Evolutionary conservation across 2,113 vertebrate species (phyloP).

Genomic region (Oxyruncus cristatus): DNA sequence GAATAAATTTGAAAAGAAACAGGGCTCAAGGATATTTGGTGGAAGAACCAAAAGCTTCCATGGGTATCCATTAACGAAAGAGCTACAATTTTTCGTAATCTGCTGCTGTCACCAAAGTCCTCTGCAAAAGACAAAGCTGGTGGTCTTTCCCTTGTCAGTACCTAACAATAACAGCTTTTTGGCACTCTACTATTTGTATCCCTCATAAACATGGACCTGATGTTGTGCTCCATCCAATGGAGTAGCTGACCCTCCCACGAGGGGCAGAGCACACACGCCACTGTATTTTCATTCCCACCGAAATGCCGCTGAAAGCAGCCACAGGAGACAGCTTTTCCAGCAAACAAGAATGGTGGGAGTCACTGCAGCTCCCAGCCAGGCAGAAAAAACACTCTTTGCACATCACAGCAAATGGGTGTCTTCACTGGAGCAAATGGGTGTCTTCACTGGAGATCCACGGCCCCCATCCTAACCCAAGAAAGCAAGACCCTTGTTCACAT

Average conservation of each 20-base stretch:
- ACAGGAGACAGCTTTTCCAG: not conserved
- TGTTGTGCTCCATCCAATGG: not conserved
- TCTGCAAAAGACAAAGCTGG: not conserved
- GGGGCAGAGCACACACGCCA: fast-evolving
- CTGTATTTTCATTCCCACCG: not conserved
- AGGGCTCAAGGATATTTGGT: not conserved
- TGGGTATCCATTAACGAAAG: not conserved
- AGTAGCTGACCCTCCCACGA: not conserved
- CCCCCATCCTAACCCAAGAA: not conserved
- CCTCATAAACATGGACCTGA: not conserved
- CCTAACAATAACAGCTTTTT: not conserved
- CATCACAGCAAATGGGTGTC: not conserved
- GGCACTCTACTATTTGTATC: not conserved
- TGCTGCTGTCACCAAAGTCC: not conserved
- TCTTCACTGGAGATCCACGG: not conserved
- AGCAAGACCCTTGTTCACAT: not conserved
- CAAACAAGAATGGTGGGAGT: not conserved
- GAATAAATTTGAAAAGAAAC: not conserved
- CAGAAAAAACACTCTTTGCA: not conserved
- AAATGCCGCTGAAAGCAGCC: not conserved
- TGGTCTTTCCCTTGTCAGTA: not conserved
- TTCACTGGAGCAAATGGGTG: not conserved
- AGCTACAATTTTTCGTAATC: not conserved
- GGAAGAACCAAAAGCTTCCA: not conserved
- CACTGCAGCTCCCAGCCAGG: not conserved